Percentiles rank a stretch among this genome's conserved stretches.
Evolutionary conservation across 2,113 vertebrate species (phyloP).

Genomic region (Ammodytes dubius): DNA sequence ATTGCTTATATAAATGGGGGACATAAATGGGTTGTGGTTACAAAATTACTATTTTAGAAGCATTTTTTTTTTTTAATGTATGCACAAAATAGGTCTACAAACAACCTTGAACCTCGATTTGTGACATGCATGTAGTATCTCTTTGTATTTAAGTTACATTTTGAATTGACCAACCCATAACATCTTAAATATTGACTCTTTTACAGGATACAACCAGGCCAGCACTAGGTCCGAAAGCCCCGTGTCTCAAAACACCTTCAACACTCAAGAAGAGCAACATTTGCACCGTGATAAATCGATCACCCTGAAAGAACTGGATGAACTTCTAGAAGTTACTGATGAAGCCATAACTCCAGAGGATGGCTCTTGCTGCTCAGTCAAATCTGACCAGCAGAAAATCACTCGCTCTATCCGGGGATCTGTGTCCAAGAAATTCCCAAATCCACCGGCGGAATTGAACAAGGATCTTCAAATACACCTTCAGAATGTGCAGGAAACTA

Average conservation of each 20-base stretch:
- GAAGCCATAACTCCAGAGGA: background rate
- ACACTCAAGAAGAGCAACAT: background rate
- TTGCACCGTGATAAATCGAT: background rate
- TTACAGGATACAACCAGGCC: background rate
- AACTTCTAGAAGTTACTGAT: background rate
- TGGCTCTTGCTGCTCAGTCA: background rate
- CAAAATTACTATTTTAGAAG: no score
- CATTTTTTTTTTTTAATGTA: no score
- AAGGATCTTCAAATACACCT: conserved; percentile 37
- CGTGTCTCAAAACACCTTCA: background rate
- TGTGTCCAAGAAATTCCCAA: conserved; percentile 52
- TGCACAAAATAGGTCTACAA: no score
- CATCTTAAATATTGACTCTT: background rate
- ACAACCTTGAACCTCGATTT: background rate
- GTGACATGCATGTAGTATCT: background rate
- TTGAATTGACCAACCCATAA: no score
- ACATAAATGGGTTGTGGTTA: no score
- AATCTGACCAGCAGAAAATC: accelerated
- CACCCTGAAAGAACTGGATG: background rate
- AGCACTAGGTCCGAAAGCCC: accelerated
- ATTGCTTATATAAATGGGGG: no score
- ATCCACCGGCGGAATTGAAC: conserved; percentile 15
- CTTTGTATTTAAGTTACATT: background rate
- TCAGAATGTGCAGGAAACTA: background rate
- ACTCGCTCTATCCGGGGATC: conserved; percentile 2